Evolutionary conservation across 2,797 vertebrate genomes (phyloP).

Genomic region (Galagoides demidoff): DNA sequence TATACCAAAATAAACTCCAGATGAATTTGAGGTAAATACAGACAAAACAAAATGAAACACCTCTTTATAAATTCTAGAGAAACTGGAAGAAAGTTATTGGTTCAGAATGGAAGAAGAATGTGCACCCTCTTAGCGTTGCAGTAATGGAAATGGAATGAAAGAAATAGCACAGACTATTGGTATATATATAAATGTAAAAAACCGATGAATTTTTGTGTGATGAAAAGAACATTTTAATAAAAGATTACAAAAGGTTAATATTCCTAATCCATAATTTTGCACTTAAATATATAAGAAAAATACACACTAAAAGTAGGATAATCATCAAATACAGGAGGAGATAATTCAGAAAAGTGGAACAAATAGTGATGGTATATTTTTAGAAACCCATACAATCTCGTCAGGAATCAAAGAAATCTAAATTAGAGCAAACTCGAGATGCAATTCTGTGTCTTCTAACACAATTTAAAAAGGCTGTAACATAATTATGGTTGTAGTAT

Average conservation of each 20-base stretch:
- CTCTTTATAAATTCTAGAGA: slow-evolving; percentile 11
- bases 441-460: not conserved
- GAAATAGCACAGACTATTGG: not conserved
- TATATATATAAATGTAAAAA: slow-evolving; percentile 11
- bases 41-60: slow-evolving; percentile 12
- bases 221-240: slow-evolving; percentile 21
- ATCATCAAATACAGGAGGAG: not conserved
- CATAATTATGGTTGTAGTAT: not conserved
- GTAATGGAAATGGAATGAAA: not conserved
- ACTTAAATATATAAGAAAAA: slow-evolving; percentile 34
- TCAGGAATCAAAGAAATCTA: slow-evolving; percentile 32
- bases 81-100: not conserved
- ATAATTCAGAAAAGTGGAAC: not conserved
- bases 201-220: slow-evolving; percentile 22
- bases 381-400: not conserved
- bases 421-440: not conserved
- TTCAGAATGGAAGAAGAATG: not conserved
- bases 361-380: not conserved
- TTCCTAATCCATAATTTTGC: slow-evolving; percentile 39
- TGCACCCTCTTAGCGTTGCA: not conserved
- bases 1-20: slow-evolving; percentile 26
- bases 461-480: not conserved
- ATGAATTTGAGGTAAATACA: slow-evolving; percentile 29
- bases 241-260: not conserved
- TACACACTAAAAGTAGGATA: not conserved